phyloP scores from a whole-genome alignment of 2,888 invertebrate genomes.

The Caenorhabditis sp. region DNA sequence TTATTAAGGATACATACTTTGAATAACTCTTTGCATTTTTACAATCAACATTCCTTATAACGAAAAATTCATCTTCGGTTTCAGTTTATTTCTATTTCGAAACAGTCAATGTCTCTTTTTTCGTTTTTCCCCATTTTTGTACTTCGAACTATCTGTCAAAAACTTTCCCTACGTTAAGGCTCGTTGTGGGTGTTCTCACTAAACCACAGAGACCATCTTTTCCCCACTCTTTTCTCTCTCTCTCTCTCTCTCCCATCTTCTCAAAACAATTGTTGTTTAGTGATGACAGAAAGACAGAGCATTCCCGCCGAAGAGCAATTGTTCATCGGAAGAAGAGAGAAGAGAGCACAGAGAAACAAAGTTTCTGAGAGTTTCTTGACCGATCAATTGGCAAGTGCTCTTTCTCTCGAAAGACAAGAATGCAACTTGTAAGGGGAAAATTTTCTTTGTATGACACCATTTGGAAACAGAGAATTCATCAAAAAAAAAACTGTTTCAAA shows the following conservation, averaged over 20 bases:
- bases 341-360: neutral
- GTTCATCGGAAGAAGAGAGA: constrained; percentile 11
- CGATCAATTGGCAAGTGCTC: neutral
- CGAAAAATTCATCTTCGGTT: too few species aligned
- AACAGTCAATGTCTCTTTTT: too few species aligned
- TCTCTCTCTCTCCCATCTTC: neutral
- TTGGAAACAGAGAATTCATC: too few species aligned
- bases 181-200: too few species aligned
- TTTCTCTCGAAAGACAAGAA: too few species aligned
- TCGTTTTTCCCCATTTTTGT: neutral
- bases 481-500: too few species aligned
- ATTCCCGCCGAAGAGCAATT: constrained; percentile 21
- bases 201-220: constrained; percentile 5
- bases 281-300: neutral
- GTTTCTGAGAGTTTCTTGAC: constrained; percentile 9
- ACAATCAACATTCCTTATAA: too few species aligned
- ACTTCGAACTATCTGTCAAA: constrained; percentile 5
- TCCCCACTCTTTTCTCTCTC: neutral
- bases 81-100: too few species aligned
- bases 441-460: too few species aligned
- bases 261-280: constrained; percentile 19
- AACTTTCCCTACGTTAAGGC: constrained; percentile 13
- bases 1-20: too few species aligned
- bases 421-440: too few species aligned
- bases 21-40: too few species aligned